Evolutionary conservation across 2,113 vertebrate genomes (phyloP).

Genomic region (Eptatretus burgeri): DNA sequence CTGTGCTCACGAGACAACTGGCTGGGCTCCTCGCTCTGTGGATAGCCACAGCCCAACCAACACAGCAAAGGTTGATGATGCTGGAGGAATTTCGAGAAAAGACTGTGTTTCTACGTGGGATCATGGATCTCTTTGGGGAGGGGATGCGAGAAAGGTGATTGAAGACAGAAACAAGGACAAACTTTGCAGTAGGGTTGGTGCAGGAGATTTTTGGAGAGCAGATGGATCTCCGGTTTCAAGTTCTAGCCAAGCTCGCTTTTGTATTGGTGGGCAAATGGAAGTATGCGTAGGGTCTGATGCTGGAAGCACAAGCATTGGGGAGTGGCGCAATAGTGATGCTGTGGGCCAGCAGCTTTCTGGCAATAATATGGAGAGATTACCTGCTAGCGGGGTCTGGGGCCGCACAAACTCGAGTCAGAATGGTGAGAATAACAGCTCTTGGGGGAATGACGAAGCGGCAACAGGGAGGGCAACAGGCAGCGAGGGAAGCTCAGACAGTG

Average conservation of each 20-base stretch:
- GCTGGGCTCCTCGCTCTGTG: too few relatives aligned
- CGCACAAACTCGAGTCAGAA: neutral
- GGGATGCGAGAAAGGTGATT: too few relatives aligned
- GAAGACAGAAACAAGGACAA: too few relatives aligned
- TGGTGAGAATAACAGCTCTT: neutral
- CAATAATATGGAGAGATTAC: neutral
- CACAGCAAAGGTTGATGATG: too few relatives aligned
- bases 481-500: conserved; percentile 3
- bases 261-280: conserved; percentile 1
- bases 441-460: neutral
- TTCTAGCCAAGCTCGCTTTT: neutral
- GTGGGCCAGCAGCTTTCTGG: conserved; percentile 4
- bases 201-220: conserved; percentile 1
- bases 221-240: neutral
- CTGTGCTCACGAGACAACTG: too few relatives aligned
- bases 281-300: neutral
- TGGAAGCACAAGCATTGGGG: neutral
- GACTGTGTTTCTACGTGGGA: too few relatives aligned
- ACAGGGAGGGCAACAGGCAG: neutral
- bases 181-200: too few relatives aligned
- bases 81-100: too few relatives aligned
- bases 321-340: neutral
- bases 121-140: too few relatives aligned
- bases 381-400: neutral
- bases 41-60: too few relatives aligned